Conservation (phyloP, 2,888 invertebrate species). For the Metopia argyrocephala region DNA sequence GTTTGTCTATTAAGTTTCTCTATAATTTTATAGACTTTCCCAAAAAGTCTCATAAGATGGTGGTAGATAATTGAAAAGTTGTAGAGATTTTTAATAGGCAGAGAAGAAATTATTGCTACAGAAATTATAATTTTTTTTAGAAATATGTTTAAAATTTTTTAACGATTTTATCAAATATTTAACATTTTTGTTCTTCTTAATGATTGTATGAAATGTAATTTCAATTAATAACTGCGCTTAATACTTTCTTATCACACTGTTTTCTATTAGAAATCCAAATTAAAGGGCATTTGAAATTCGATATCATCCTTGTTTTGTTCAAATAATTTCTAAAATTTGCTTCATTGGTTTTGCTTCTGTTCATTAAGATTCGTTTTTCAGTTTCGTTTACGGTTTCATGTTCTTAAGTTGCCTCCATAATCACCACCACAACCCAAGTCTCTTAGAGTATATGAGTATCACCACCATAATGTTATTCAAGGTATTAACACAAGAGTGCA, state of each 20-base stretch:
- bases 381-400: background rate
- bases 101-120: background rate
- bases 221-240: background rate
- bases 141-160: no score
- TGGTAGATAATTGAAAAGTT: background rate
- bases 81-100: background rate
- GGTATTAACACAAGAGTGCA: background rate
- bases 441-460: background rate
- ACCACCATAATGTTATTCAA: background rate
- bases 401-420: background rate
- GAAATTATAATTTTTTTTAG: no score
- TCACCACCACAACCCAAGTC: background rate
- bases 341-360: constrained; percentile 5
- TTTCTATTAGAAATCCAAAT: background rate
- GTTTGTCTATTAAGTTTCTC: background rate
- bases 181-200: background rate
- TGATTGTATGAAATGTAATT: background rate
- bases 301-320: constrained; percentile 15
- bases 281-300: constrained; percentile 25
- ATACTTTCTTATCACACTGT: background rate
- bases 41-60: background rate
- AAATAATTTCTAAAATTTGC: background rate
- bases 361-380: background rate
- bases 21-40: background rate
- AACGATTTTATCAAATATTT: no score